Percentiles rank a stretch among this genome's conserved stretches.
Conservation (phyloP, 2,888 invertebrate species). For the Ametastegia equiseti region DNA sequence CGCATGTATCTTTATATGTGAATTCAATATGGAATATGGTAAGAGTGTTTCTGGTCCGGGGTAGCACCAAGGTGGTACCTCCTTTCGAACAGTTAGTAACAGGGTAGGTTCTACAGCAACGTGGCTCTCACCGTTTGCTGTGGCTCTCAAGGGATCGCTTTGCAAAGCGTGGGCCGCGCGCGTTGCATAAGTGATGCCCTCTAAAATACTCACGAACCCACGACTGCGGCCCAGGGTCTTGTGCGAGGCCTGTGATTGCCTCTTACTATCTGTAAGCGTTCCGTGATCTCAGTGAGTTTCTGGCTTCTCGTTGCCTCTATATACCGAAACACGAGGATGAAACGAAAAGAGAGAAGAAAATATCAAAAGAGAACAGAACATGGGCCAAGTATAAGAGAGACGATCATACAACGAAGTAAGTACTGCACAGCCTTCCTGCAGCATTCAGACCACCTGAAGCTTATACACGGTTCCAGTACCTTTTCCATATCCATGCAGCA, state of each 20-base stretch:
- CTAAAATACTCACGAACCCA: conserved; percentile 66
- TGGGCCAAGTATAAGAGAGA: not conserved
- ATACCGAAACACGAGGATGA: conserved; percentile 6
- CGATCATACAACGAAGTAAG: not conserved
- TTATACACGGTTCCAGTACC: conserved; percentile 28
- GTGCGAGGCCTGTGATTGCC: conserved; percentile 45
- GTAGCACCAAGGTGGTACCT: not conserved
- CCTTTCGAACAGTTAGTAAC: conserved; percentile 27
- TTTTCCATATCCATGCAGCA: conserved; percentile 28
- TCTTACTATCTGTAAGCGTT: conserved; percentile 44
- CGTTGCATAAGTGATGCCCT: conserved; percentile 72
- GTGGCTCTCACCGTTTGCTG: conserved; percentile 39
- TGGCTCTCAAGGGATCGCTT: conserved; percentile 71
- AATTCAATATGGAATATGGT: conserved; percentile 1
- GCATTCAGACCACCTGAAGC: conserved; percentile 26
- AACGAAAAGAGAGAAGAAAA: not conserved
- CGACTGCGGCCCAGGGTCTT: conserved; percentile 60
- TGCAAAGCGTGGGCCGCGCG: conserved; percentile 67
- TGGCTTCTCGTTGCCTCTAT: conserved; percentile 3
- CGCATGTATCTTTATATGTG: conserved; percentile 20
- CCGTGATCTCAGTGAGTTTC: conserved; percentile 24
- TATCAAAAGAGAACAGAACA: not conserved
- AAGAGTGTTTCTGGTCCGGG: not conserved
- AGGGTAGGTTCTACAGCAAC: conserved; percentile 21
- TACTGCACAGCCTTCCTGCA: not conserved